A percentile compares a stretch with the other conserved stretches of the same genome.
Conservation (phyloP, 2,797 vertebrate genomes). For the Coracias cyanogaster region DNA sequence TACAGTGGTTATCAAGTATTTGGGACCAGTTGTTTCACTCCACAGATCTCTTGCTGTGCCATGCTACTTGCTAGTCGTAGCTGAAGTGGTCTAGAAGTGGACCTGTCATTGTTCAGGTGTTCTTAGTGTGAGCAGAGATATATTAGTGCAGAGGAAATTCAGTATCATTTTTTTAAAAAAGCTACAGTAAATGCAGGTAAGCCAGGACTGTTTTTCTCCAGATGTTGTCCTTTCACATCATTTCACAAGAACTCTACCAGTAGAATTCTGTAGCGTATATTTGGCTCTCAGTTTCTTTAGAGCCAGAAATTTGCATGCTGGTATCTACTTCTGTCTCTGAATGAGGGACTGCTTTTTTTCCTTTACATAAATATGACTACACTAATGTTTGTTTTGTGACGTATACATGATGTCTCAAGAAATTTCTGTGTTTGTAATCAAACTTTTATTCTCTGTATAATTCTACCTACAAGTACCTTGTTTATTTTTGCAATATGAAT, state of each 20-base stretch:
- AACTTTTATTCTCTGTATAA: background rate
- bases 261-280: background rate
- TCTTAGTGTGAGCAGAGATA: background rate
- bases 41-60: background rate
- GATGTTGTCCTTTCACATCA: background rate
- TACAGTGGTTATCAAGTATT: background rate
- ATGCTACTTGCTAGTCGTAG: background rate
- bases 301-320: background rate
- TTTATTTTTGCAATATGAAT: background rate
- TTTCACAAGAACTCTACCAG: background rate
- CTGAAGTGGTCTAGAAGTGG: background rate
- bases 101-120: background rate
- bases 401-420: background rate
- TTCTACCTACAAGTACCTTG: background rate
- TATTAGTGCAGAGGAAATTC: background rate
- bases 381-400: background rate
- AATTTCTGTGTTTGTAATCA: background rate
- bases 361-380: background rate
- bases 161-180: background rate
- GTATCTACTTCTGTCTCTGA: background rate
- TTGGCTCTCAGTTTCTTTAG: background rate
- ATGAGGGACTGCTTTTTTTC: background rate
- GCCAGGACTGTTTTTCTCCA: background rate
- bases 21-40: background rate
- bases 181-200: background rate